Evolutionary conservation across 1,140 invertebrate genomes (phyloP), one percentile per base, ranked within the genome.

Genomic region (Acyrthosiphon pisum): DNA sequence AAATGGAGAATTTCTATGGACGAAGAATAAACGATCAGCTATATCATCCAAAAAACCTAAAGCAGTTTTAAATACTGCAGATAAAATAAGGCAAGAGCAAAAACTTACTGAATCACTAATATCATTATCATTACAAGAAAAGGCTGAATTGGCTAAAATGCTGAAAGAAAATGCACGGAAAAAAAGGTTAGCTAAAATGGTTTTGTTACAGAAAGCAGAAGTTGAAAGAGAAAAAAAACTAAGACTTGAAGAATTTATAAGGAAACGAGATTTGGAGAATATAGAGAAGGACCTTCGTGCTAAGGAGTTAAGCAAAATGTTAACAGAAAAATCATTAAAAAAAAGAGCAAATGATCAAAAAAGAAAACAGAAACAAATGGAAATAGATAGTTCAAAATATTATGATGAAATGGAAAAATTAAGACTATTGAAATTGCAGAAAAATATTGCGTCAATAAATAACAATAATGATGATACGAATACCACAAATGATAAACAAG

Each of bases 1-100:
- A 90, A 90, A 90, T 30, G 88, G 88, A 41, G 35, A 90, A 44
- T 90, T 90, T 90, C 14, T 60, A 60, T 53, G 20, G 22, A 37
- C 30, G 6, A 56, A 41, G 6, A 26, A 90, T 18, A 60, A 60
- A 60, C n/a, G 48, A 89, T 26, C 41, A 20, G 44, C 11, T 30
- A 87, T 6, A 20, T 41, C 23, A 26, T 20, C 46, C 2, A 88
- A 50, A 50, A 35, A 35, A 22, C 2, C 11, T n/a, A 88, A 88
- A 50, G n/a, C 35, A 41, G n/a, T 8, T 68, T 14, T 68, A 87
- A 3, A 9, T 26, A 87, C 20, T 50, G 6, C 6, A 50, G 18
- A 88, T 22, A 46, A 88, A 48, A 35, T n/a, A 88, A 50, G 1
- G 8, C 9, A 88, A 50, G n/a, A n/a, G 4, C 30, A 50, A 84